These are phyloP conservation scores for Acropternis orthonyx DNA, from an alignment of 2,797 vertebrate genomes.

Conservation along the genomic window DNA sequence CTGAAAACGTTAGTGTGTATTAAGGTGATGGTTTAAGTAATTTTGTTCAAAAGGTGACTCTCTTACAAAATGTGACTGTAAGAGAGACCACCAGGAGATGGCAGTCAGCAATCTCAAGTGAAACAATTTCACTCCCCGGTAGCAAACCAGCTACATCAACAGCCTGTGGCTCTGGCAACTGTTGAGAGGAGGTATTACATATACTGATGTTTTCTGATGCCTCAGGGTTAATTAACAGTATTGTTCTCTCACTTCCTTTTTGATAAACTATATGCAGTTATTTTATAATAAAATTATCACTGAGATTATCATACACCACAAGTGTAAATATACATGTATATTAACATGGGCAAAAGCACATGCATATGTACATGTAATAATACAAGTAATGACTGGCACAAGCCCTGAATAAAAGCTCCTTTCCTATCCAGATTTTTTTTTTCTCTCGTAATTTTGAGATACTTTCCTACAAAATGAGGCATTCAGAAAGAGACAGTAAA, in stretches of 20 bases:
- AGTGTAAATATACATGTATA: neutral
- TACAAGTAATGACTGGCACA: neutral
- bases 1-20: neutral
- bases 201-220: neutral
- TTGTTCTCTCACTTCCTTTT: neutral
- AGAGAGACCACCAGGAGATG: neutral
- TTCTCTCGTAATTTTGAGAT: neutral
- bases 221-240: neutral
- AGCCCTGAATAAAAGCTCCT: neutral
- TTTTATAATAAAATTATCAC: neutral
- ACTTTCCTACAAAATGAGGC: neutral
- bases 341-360: neutral
- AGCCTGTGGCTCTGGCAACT: neutral
- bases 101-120: neutral
- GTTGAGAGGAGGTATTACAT: accelerated
- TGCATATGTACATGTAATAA: neutral
- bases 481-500: neutral
- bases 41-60: neutral
- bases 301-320: neutral
- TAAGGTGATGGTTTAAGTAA: neutral
- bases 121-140: neutral
- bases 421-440: neutral
- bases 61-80: neutral
- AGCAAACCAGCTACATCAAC: neutral
- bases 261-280: neutral